Conservation (phyloP, 2,888 invertebrate genomes). For the Cybosia mesomella region DNA sequence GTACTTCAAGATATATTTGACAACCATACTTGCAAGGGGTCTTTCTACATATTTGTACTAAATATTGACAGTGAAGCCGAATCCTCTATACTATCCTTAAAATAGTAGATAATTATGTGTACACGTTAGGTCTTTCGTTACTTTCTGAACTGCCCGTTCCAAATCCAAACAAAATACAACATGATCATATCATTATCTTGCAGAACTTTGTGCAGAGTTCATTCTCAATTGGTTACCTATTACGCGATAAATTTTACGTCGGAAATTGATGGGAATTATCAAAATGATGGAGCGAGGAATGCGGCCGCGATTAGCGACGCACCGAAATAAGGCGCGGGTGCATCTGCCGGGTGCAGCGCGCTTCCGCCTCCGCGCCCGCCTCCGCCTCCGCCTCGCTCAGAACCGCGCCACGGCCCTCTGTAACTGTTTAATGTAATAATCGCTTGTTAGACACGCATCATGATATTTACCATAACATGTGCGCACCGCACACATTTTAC, state of each 20-base stretch:
- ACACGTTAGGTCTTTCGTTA: background rate
- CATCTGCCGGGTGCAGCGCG: conserved; percentile 7
- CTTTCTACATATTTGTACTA: too few species aligned
- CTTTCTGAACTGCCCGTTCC: background rate
- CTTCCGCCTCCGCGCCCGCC: background rate
- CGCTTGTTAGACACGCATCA: conserved; percentile 35
- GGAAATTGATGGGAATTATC: conserved; percentile 69
- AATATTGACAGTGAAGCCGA: too few species aligned
- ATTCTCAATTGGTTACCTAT: conserved; percentile 31
- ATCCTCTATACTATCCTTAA: too few species aligned
- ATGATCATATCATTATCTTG: conserved; percentile 17
- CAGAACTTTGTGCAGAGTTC: conserved; percentile 26
- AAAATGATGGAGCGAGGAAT: conserved; percentile 57
- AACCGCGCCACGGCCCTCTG: conserved; percentile 50
- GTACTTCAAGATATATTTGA: too few species aligned
- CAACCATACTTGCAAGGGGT: too few species aligned
- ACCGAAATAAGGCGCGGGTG: conserved; percentile 1
- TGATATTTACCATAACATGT: conserved; percentile 23
- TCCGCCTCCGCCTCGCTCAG: conserved; percentile 34
- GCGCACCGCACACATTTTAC: conserved; percentile 15
- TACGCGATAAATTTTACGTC: conserved; percentile 29
- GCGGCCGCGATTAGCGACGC: conserved; percentile 40
- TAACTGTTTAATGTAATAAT: conserved; percentile 41
- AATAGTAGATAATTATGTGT: too few species aligned
- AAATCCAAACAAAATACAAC: conserved; percentile 10